Percentiles rank a stretch among this genome's conserved stretches.
These are phyloP conservation scores for Chelidonichthys spinosus DNA, from an alignment of 2,797 vertebrate genomes.

Conservation along the genomic window DNA sequence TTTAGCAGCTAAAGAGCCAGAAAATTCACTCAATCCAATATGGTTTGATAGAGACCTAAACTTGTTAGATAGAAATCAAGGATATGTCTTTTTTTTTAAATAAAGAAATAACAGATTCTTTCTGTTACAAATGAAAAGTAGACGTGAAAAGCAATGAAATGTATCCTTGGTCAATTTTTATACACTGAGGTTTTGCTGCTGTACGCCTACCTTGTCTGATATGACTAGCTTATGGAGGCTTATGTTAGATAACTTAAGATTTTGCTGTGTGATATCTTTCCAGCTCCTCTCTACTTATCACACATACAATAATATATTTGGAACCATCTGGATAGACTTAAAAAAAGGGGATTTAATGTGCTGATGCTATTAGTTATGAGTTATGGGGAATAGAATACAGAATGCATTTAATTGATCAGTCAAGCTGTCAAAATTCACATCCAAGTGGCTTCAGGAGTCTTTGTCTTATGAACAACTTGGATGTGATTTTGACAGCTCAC, in stretches of 20 bases:
- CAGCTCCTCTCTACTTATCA: neutral
- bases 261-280: neutral
- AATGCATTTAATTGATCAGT: neutral
- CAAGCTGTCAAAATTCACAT: conserved; percentile 14
- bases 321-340: neutral
- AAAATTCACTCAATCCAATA: conserved; percentile 11
- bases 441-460: neutral
- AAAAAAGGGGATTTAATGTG: neutral
- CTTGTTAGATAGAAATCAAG: no score
- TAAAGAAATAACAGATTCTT: neutral
- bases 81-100: conserved; percentile 4
- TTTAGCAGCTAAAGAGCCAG: conserved; percentile 27
- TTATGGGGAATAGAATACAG: neutral
- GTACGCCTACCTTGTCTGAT: neutral
- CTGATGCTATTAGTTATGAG: neutral
- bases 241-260: neutral
- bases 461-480: neutral
- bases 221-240: neutral
- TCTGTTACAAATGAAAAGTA: neutral
- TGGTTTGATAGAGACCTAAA: neutral
- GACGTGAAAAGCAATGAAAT: neutral
- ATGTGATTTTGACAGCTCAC: neutral
- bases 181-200: neutral
- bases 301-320: conserved; percentile 4
- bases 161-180: neutral